Percentiles rank a stretch among this genome's conserved stretches.
Conservation (phyloP, 2,113 vertebrate species). For the Spilogale gracilis region DNA sequence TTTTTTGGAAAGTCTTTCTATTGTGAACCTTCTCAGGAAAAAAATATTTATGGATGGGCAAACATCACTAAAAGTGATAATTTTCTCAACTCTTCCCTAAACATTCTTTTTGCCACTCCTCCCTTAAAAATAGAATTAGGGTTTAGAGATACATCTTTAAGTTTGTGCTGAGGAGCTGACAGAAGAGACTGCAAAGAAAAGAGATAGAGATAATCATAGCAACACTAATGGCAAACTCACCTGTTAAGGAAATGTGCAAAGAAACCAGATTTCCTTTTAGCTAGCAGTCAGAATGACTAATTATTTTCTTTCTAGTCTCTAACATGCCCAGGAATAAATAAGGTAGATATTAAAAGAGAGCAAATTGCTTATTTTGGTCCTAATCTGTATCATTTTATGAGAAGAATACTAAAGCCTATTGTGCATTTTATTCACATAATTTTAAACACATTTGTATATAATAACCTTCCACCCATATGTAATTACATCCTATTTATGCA, state of each 20-base stretch:
- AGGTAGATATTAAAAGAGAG: not conserved
- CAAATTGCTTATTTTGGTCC: conserved; percentile 43
- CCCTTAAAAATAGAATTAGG: conserved; percentile 38
- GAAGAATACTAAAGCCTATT: conserved; percentile 23
- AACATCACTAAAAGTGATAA: not conserved
- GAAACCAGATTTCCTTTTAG: conserved; percentile 36
- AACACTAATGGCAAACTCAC: not conserved
- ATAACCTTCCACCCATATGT: conserved; percentile 54
- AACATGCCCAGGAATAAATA: not conserved
- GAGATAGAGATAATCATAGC: not conserved
- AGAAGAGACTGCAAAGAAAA: not conserved
- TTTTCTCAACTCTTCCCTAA: not conserved
- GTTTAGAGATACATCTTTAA: not conserved
- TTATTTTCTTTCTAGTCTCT: conserved; percentile 47
- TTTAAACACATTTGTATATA: conserved; percentile 68
- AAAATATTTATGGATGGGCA: conserved; percentile 50
- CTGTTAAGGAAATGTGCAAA: conserved; percentile 40
- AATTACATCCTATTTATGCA: conserved; percentile 69
- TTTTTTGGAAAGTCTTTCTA: not conserved
- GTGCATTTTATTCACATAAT: conserved; percentile 53
- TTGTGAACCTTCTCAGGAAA: conserved; percentile 40
- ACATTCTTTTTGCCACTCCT: not conserved
- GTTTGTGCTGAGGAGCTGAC: not conserved
- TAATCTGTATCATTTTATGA: conserved; percentile 46
- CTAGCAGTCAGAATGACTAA: not conserved